Evolutionary conservation across 2,113 vertebrate genomes (phyloP), one percentile per base, ranked within the genome.

Genomic region (Ursus arctos): DNA sequence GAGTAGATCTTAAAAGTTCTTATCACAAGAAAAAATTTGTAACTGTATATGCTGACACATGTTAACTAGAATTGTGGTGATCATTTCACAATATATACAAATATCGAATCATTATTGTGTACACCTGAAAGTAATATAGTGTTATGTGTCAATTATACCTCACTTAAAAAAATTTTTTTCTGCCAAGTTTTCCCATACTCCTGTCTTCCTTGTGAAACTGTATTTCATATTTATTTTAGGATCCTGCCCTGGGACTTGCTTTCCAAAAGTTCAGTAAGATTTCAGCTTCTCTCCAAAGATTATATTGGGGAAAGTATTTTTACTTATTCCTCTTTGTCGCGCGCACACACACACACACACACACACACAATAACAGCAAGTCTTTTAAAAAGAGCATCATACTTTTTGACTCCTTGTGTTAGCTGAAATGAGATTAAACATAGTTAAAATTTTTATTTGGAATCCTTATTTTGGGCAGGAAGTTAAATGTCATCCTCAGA

Each of bases 181-280:
- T 94, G 36, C 53, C 47, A 85, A 22, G 36, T 88, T 93, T 80
- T 95, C 26, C 40, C 94, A 43, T 96, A 81, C 74, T 97, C 40
- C 21, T 1, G n/a, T 93, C 81, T 84, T 94, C 69, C 40, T 97
- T 94, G 8, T 85, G 84, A 94, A 96, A 92, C 57, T 76, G 0
- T 85, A 67, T 92, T 94, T 88, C 69, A 55, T 87, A 71, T 90
- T 96, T 95, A 13, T 97, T 94, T 97, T 94, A 91, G 84, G 69
- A 92, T 88, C 12, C 76, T 92, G 14, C 14, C 82, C 7, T 92
- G 13, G 28, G 49, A 88, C 53, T 94, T 95, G 67, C 24, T 95
- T 95, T 97, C 93, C 77, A 97, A 88, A 97, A 94, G 36, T 93
- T 96, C 12, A 86, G 51, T 92, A 93, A 81, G 26, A 95, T 74